Evolutionary conservation across 2,888 invertebrate species (phyloP), one percentile per base, ranked within the genome.

Genomic region (Plagodis pulveraria): DNA sequence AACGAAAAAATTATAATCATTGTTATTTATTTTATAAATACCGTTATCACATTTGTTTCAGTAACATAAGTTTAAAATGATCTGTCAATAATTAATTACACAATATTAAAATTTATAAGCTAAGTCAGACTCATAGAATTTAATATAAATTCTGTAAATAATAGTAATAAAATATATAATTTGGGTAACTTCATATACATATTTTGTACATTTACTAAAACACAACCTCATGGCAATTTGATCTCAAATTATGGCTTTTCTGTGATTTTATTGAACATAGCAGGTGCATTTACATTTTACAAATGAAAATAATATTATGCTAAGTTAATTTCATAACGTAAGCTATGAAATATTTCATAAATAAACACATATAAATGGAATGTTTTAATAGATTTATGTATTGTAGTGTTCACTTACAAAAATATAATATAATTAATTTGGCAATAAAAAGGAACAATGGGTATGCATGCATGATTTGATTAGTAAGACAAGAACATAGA

Each of bases 101-200:
- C 76, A 76, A 76, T 75, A 78, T 75, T 80, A 42, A 79, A 51
- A 56, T 61, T 69, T 69, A 65, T 65, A 86, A 74, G 73, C 85
- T 89, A 88, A 87, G 76, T 89, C 89, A 90, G 89, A 90, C 89
- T 90, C 85, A 82, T 84, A 87, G 88, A 90, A 89, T 89, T 89
- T 85, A 87, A 89, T 87, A 89, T 89, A 89, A 87, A 88, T 86
- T 86, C 84, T 83, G 80, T 80, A 80, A 77, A 61, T 60, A 82
- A 78, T 60, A 82, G 77, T 59, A 69, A 75, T 74, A 82, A 84
- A 77, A 80, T 74, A 78, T 69, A 81, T 80, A 83, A 80, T 87
- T 86, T 86, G 84, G 91, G 91, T 91, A 91, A 91, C 91, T 87
- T 78, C 73, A 84, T 80, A 82, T 65, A 22, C 22, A 22, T 84